Evolutionary conservation across 2,888 invertebrate species (phyloP), one percentile per base, ranked within the genome.

Genomic region (Tricholauxania praeusta): DNA sequence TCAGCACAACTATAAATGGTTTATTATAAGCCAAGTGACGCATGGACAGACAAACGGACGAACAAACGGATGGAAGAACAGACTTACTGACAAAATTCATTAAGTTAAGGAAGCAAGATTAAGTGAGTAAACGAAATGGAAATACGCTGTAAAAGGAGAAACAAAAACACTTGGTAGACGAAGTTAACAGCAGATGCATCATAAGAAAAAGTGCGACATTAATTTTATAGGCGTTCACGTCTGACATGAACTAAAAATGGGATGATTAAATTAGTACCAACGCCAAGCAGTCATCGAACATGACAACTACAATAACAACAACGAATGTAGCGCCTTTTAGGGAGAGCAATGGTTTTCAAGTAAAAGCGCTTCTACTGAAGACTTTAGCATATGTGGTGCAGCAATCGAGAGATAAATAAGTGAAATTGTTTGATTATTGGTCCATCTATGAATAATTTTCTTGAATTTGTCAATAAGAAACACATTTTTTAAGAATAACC

Each of bases 141-240:
- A 59, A 12, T 12, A 1, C 19, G 57, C 57, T 19, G 22, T 17
- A 32, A 60, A 15, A 12, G 22, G 14, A 28, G 28, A 28, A 32
- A 19, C 22, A 39, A 39, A n/a, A 39, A 10, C 10, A 22, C n/a
- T 28, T 28, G 28, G 28, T 2, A 3, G 3, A 28, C 28, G 28
- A 28, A 28, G 28, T 28, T 4, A 28, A n/a, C 28, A 53, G 17
- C n/a, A 66, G 52, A 19, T 19, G 19, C 52, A 52, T 12, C 57
- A 68, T 12, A 51, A 28, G 22, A 59, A 39, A 80, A 79, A 76
- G 80, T 80, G 80, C 80, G 80, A 81, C 81, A 82, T 82, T 83
- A 82, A 82, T 82, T 82, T 82, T 77, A 78, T 77, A 74, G 76
- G 77, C 78, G 77, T 71, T 14, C 62, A 39, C 10, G 63, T 70